Conservation (phyloP, 2,113 vertebrate genomes). For the Columbina picui region DNA sequence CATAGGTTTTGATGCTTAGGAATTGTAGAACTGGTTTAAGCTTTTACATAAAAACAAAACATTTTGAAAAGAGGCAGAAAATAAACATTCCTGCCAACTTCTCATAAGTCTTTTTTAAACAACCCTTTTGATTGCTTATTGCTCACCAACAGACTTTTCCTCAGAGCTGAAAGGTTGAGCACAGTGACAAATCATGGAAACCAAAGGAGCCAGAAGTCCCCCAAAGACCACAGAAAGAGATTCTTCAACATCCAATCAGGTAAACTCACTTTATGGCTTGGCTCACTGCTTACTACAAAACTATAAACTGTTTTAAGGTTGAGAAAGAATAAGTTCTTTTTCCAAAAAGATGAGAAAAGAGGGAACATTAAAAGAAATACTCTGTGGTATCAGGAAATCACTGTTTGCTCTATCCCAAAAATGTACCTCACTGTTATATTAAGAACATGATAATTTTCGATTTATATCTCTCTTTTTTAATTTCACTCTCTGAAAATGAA, state of each 20-base stretch:
- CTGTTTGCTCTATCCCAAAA: not conserved
- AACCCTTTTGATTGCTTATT: not conserved
- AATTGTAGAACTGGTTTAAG: not conserved
- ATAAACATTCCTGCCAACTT: not conserved
- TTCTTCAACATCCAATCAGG: not conserved
- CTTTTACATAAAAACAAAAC: not conserved
- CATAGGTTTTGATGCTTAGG: not conserved
- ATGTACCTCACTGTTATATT: not conserved
- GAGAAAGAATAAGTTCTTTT: not conserved
- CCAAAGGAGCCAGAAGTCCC: not conserved
- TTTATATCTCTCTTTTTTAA: not conserved
- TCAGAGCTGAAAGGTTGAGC: not conserved
- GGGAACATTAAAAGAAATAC: not conserved
- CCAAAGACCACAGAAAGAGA: not conserved
- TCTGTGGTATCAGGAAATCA: not conserved
- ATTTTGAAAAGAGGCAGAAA: not conserved
- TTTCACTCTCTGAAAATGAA: not conserved
- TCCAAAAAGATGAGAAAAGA: not conserved
- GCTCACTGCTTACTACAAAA: not conserved
- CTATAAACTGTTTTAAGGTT: not conserved
- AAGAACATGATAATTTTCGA: not conserved
- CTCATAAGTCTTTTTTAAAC: not conserved
- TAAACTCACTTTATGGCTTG: not conserved
- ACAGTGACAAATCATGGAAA: not conserved
- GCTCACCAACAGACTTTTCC: not conserved